Evolutionary conservation across 1,140 invertebrate species (phyloP).

Genomic region (silkworm (Bombyx mori)): ASM3026992v2 NC_085132.1:737001-737500

Average conservation of each 20-base stretch:
- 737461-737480: constrained; percentile 36
- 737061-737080: constrained; percentile 38
- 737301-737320: no score
- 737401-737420: constrained; percentile 44
- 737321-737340: no score
- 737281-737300: no score
- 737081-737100: constrained; percentile 34
- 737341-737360: no score
- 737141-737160: no score
- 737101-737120: constrained; percentile 38
- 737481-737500: constrained; percentile 25
- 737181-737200: no score
- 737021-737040: constrained; percentile 49
- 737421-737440: constrained; percentile 47
- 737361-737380: no score
- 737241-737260: no score
- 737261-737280: no score
- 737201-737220: no score
- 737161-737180: no score
- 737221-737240: no score
- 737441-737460: constrained; percentile 39
- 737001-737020: constrained; percentile 32
- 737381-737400: constrained; percentile 23
- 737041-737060: constrained; percentile 47
- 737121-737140: constrained; percentile 31